phyloP scores from a whole-genome alignment of 2,888 invertebrate genomes.

The Elaeidobius kamerunicus region DNA sequence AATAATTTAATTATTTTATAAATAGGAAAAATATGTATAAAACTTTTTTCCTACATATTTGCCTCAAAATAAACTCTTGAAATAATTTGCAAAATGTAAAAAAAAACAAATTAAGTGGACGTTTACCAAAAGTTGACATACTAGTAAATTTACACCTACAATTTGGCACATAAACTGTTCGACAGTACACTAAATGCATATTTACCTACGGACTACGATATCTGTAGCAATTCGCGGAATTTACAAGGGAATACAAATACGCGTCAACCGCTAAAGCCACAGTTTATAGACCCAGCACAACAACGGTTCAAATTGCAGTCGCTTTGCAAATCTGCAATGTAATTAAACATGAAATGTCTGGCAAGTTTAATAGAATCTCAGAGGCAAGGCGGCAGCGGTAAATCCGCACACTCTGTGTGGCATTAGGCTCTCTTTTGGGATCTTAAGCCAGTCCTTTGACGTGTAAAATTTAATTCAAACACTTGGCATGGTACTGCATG shows the following conservation, averaged over 20 bases:
- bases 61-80: no score
- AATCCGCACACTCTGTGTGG: constrained; percentile 16
- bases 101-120: no score
- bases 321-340: constrained; percentile 29
- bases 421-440: constrained; percentile 5
- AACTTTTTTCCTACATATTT: no score
- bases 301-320: constrained; percentile 22
- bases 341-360: constrained; percentile 33
- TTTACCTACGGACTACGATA: background rate
- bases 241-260: constrained; percentile 10
- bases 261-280: constrained; percentile 15
- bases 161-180: no score
- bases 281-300: constrained; percentile 22
- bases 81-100: no score
- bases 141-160: no score
- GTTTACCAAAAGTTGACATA: no score
- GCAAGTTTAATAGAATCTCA: constrained; percentile 29
- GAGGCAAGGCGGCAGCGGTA: constrained; percentile 4
- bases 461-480: constrained; percentile 5
- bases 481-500: background rate
- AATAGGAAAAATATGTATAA: no score
- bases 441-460: constrained; percentile 11
- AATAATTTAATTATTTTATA: no score
- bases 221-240: constrained; percentile 4
- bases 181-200: no score